Evolutionary conservation across 2,888 invertebrate species (phyloP), one percentile per base, ranked within the genome.

Genomic region (Crematogaster levior): DNA sequence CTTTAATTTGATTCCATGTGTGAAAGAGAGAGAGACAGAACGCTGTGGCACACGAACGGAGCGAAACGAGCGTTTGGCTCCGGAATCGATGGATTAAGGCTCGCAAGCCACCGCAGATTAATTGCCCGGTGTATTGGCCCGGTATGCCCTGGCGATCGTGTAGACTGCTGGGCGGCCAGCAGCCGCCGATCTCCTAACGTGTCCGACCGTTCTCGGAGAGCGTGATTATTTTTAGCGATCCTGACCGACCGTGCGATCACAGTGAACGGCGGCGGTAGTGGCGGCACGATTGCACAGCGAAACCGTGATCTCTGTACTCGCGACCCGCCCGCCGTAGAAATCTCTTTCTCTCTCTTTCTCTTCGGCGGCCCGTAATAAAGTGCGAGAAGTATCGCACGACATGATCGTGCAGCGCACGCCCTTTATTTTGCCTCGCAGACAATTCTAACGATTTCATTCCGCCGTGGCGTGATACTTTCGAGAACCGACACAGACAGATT

Each of bases 121-220:
- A 79, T 79, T 79, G 77, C 70, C n/a, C 70, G 43, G 56, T 37
- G 48, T 60, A 74, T 74, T 74, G 61, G 74, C 56, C 61, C 74
- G 56, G 77, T 79, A 79, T 68, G 70, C 77, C 34, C n/a, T 18
- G 43, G 70, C 40, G 77, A 79, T 79, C 77, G 70, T 79, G 70
- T 93, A 94, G 93, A 93, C 93, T 93, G 93, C 93, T 93, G 92
- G 93, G 93, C 93, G 93, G 89, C 92, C 91, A 74, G 82, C 84
- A 46, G 63, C 34, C 24, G 74, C 74, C 68, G 77, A 77, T 77
- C 68, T 79, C 77, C 51, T 82, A 89, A 86, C 81, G 70, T 84
- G 81, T 84, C 82, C 80, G 85, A 84, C 85, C 82, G 46, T 80
- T 89, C 88, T 43, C 56, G 56, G 77, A 79, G 85, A 88, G 77